Evolutionary conservation across 2,797 vertebrate genomes (phyloP), one percentile per base, ranked within the genome.

Genomic region (Enteromius treurensis): DNA sequence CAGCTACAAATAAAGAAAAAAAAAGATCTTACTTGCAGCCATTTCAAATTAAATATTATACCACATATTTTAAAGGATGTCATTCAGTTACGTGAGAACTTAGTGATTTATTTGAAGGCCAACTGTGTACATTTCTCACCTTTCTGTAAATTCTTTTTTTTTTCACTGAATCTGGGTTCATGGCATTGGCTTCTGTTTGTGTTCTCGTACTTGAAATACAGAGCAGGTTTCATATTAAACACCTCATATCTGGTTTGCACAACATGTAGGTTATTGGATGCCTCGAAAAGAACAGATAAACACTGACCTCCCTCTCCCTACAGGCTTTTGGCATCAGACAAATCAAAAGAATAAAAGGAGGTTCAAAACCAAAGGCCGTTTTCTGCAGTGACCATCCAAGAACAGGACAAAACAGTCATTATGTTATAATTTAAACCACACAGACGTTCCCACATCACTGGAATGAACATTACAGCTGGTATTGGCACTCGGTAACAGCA

Each of bases 261-360:
- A 75, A 71, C 77, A 85, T 64, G 37, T 74, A 70, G 75, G 67
- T 79, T 70, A 78, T 80, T 86, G 37, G 68, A 79, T 76, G 77
- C 75, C 82, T 79, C 14, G 49, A 67, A 80, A 75, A 78, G n/a
- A 82, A 73, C 70, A 81, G 74, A 88, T 81, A 86, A 87, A 88
- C 80, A 83, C 17, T 81, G 74, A 81, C 77, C 78, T 83, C 67
- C 74, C 64, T 80, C 74, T 67, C 32, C 37, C 79, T 75, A 34
- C 81, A 84, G 70, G 84, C 60, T 82, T 60, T 83, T 81, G 79
- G 68, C 68, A 81, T 65, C 40, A 29, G 53, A 49, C 53, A 32
- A 79, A 49, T 85, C 62, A 77, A 80, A 49, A 4, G 19, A 78
- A 65, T 81, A 60, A 73, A 73, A 75, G 45, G 53, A 69, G 26